A percentile compares a stretch with the other conserved stretches of the same genome.
Conservation (phyloP, 1,140 invertebrate species). For the Cepaea nemoralis region DNA sequence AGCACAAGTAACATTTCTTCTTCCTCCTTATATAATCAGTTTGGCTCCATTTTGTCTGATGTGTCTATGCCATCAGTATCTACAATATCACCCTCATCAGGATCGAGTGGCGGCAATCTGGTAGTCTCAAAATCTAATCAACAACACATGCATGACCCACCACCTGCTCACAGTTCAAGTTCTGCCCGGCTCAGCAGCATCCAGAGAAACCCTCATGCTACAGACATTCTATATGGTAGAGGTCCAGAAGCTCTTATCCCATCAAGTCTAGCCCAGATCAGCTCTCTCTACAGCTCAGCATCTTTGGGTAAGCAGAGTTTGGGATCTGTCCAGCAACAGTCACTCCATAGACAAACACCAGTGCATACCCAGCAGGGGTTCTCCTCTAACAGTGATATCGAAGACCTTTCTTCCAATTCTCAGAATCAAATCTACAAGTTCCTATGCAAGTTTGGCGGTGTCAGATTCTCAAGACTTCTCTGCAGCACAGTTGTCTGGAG, state of each 20-base stretch:
- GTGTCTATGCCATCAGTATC: not conserved
- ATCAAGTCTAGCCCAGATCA: slow-evolving; percentile 39
- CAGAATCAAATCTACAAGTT: slow-evolving; percentile 48
- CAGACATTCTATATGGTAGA: slow-evolving; percentile 44
- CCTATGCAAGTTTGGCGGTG: slow-evolving; percentile 34
- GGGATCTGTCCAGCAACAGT: slow-evolving; percentile 26
- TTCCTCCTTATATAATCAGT: slow-evolving; percentile 26
- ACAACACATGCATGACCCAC: slow-evolving; percentile 48
- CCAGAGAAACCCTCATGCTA: slow-evolving; percentile 49
- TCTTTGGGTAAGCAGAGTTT: slow-evolving; percentile 15
- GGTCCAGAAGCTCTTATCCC: slow-evolving; percentile 35
- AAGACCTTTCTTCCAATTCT: slow-evolving; percentile 43
- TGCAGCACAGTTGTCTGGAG: slow-evolving; percentile 41
- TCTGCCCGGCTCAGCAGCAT: slow-evolving; percentile 34
- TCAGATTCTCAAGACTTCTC: slow-evolving; percentile 31
- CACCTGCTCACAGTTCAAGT: slow-evolving; percentile 61
- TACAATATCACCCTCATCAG: slow-evolving; percentile 19
- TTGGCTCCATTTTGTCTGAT: slow-evolving; percentile 23
- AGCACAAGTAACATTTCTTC: slow-evolving; percentile 9
- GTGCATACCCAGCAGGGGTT: slow-evolving; percentile 40
- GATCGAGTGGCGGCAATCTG: slow-evolving; percentile 4
- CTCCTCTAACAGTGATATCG: slow-evolving; percentile 45
- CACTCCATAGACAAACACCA: slow-evolving; percentile 40
- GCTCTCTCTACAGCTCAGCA: slow-evolving; percentile 23
- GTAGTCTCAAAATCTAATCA: slow-evolving; percentile 26